Conservation (phyloP, 2,113 vertebrate genomes). For the Lasiurus cinereus region DNA sequence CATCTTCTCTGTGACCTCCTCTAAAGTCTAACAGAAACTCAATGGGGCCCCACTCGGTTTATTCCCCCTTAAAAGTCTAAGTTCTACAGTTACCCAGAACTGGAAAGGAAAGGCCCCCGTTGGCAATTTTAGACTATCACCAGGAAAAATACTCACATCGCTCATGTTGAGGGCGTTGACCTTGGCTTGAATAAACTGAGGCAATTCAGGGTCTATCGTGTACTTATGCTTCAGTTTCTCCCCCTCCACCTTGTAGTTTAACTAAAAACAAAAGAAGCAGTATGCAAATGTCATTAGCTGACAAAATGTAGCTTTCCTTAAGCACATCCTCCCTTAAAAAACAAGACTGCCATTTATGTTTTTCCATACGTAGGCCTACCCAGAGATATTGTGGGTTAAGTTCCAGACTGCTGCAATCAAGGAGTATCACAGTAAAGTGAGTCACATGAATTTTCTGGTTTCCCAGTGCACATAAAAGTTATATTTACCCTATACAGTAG, state of each 20-base stretch:
- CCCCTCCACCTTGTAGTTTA: slow-evolving; percentile 88
- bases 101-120: not conserved
- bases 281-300: not conserved
- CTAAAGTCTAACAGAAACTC: not conserved
- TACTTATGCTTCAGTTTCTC: slow-evolving; percentile 90
- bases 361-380: not conserved
- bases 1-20: not conserved
- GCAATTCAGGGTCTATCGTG: slow-evolving; percentile 86
- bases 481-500: not conserved
- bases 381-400: not conserved
- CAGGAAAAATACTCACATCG: slow-evolving; percentile 85
- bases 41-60: not conserved
- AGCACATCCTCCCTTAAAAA: not conserved
- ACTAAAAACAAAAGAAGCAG: slow-evolving; percentile 79
- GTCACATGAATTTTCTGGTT: no score
- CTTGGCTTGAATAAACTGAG: slow-evolving; percentile 89
- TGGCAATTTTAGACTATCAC: not conserved
- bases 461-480: not conserved
- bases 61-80: not conserved
- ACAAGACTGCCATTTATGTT: not conserved
- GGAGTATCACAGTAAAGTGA: not conserved
- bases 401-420: not conserved
- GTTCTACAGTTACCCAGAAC: not conserved
- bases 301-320: not conserved
- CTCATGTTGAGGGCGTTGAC: slow-evolving; percentile 90